Base-by-base conservation (phyloP, 2,888 invertebrate species). In the Calephelis perditalis region DNA sequence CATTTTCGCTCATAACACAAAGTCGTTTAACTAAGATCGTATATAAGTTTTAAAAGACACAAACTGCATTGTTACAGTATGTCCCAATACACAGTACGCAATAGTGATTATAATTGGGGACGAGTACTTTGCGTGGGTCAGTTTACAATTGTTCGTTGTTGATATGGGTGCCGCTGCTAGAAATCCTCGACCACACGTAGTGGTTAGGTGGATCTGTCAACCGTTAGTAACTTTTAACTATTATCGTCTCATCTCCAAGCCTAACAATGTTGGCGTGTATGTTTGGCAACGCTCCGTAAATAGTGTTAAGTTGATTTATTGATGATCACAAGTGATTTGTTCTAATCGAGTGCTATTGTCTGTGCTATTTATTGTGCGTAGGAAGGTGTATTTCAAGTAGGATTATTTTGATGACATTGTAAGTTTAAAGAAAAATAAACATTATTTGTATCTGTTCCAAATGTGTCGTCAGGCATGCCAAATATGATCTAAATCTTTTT, bases 91-190 rank as follows among this genome's bases (percentile, higher is more conserved):
- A 75, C 76, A 77, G 75, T 82, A 73, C 82, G 83, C 82, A 84
- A 83, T 78, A 74, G 80, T 83, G 81, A 84, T 86, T 86, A 86
- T 82, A 88, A 85, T 82, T 80, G 74, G 73, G 70, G 72, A 77
- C 82, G 75, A 76, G 78, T 75, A 72, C 75, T 77, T 73, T 67
- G 75, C 70, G 78, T 72, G 78, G 71, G 75, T 75, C 84, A 86
- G 84, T 83, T 73, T 73, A 71, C 73, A 71, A 81, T 84, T 79
- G 83, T 77, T 73, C 78, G 80, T 74, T 73, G 73, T 77, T 82
- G 86, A 81, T 76, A 91, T 91, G 91, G 91, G 91, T 71, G 88
- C 87, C 67, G 85, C 90, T 63, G 85, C 87, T 70, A 90, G 72
- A 73, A 87, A 87, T 81, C 81, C 90, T 64, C 84, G 91, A 56